phyloP scores from a whole-genome alignment of 2,797 vertebrate species.

The Anisognathus igniventris region DNA sequence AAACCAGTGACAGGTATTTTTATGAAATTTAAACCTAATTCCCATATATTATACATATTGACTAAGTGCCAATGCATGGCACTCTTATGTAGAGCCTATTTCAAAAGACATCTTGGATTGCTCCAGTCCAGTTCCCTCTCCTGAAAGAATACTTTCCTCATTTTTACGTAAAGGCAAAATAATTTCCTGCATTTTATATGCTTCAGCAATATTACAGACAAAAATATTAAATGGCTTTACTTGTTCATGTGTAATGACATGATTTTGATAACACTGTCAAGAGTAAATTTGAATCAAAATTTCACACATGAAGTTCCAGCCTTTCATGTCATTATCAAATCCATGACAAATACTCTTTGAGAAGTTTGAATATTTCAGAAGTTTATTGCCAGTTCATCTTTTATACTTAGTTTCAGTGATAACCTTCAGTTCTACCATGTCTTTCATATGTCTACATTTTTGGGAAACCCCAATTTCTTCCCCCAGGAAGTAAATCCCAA shows the following conservation, averaged over 20 bases:
- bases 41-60: background rate
- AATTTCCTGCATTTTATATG: background rate
- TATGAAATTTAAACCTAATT: constrained; percentile 12
- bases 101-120: background rate
- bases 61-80: background rate
- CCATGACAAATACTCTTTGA: background rate
- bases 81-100: background rate
- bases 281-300: background rate
- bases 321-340: background rate
- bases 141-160: background rate
- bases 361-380: background rate
- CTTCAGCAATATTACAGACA: background rate
- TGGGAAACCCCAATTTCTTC: background rate
- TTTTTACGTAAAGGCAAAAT: background rate
- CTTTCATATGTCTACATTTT: background rate
- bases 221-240: background rate
- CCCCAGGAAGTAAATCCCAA: background rate
- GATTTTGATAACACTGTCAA: background rate
- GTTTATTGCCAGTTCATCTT: background rate
- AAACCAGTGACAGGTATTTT: constrained; percentile 46
- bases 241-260: background rate
- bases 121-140: background rate
- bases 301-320: background rate
- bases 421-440: background rate
- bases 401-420: background rate